Evolutionary conservation across 2,113 vertebrate genomes (phyloP), one percentile per base, ranked within the genome.

Genomic region (Caranx melampygus): DNA sequence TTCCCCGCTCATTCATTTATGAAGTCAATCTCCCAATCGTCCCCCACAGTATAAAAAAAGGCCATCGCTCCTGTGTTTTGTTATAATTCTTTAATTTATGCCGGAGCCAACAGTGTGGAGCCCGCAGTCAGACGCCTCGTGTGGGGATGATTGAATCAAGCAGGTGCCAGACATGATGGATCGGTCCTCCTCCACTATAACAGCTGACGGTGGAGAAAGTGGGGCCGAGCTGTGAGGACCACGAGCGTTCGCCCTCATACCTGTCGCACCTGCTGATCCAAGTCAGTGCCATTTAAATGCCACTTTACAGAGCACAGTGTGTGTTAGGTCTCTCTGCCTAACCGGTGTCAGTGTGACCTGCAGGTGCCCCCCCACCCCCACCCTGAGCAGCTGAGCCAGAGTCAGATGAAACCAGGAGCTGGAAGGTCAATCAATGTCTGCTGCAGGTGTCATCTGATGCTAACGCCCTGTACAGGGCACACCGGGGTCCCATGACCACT

Each of bases 401-500:
- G 84, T 81, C 84, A 86, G 71, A 87, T 0, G 57, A 79, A 78
- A 84, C 69, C 80, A 5, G 63, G 78, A 83, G 69, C 78, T 85
- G 79, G 65, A 77, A 82, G 91, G 83, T 86, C 82, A 55, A 88
- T 91, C 84, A 44, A 83, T 91, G 87, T 78, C 74, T 72, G 83
- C 81, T 61, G 70, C 79, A 75, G 81, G 78, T 58, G 89, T 87
- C 78, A 92, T 47, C 76, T 60, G 91, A 92, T 84, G 86, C 87
- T 51, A 15, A 1, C n/a, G 4, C 20, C 52, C 15, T 11, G 34
- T 16, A 34, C 64, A 26, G 72, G 37, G 35, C 78, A 31, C 60
- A 10, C 65, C 26, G 65, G 49, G 16, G 6, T 52, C 75, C 6
- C 13, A 42, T 42, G 74, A 63, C 21, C 20, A 44, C 11, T 65